phyloP scores from a whole-genome alignment of 2,113 vertebrate genomes.

The Laticauda colubrina region DNA sequence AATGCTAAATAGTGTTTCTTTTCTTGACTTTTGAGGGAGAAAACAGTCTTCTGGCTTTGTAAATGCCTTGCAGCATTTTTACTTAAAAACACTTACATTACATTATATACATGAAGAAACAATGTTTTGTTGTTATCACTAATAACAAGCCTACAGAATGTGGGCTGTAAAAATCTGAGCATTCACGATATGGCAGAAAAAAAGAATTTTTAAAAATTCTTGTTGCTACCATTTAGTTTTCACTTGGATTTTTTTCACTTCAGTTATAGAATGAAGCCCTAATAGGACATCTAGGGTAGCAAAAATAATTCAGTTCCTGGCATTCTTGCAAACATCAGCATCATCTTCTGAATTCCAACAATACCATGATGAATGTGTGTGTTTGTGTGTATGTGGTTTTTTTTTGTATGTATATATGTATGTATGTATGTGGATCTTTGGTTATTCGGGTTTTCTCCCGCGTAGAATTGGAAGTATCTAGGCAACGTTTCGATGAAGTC shows the following conservation, averaged over 20 bases:
- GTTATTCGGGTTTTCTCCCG: too few species aligned
- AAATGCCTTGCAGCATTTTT: not conserved
- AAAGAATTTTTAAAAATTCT: not conserved
- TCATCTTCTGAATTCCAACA: not conserved
- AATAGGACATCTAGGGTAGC: not conserved
- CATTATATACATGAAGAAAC: accelerated
- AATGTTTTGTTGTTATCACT: not conserved
- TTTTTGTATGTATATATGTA: too few species aligned
- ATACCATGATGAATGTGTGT: not conserved
- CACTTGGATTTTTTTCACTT: not conserved
- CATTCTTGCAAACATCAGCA: not conserved
- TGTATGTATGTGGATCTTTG: too few species aligned
- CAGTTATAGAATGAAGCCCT: not conserved
- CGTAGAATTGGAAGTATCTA: too few species aligned
- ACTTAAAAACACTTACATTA: not conserved
- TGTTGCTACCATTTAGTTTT: not conserved
- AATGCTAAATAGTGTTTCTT: constrained; percentile 13
- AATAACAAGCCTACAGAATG: not conserved
- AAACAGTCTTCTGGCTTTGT: not conserved
- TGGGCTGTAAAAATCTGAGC: not conserved
- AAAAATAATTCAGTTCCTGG: not conserved
- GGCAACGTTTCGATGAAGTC: too few species aligned
- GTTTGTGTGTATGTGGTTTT: too few species aligned
- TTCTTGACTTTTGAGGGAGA: not conserved
- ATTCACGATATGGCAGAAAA: not conserved